A percentile compares a stretch with the other conserved stretches of the same genome.
phyloP scores from a whole-genome alignment of 64 coral and sea anemone genomes.

The Montipora sp. region DNA sequence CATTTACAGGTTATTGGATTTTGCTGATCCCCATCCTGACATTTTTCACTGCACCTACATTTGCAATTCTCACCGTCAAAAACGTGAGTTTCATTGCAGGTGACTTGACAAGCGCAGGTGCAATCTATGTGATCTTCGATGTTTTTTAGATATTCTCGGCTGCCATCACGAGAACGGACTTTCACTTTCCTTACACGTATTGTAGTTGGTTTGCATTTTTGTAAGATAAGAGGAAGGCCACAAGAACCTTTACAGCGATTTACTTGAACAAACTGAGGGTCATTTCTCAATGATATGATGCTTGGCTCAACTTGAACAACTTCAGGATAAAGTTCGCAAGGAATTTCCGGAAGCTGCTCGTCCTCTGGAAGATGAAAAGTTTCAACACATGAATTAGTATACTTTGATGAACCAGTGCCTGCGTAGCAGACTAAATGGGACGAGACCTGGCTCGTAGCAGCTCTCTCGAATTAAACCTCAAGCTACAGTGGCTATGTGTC shows the following conservation, averaged over 20 bases:
- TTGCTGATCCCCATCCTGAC: neutral
- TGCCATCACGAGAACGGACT: neutral
- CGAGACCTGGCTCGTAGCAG: no score
- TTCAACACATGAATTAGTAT: no score
- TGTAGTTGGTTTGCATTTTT: neutral
- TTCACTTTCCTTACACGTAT: neutral
- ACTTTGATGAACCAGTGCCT: no score
- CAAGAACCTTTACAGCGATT: slow-evolving; percentile 22
- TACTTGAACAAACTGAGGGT: neutral
- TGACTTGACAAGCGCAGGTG: neutral
- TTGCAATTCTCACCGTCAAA: neutral
- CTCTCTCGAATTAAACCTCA: no score
- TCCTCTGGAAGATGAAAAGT: neutral
- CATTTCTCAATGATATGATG: neutral
- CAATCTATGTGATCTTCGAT: neutral
- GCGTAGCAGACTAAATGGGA: no score
- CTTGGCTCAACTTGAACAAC: slow-evolving; percentile 1
- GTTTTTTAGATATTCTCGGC: neutral
- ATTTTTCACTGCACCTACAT: neutral
- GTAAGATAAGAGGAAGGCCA: neutral
- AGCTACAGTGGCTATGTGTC: no score
- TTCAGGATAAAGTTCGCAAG: neutral
- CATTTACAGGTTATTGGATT: neutral
- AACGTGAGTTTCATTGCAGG: neutral
- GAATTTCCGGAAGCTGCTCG: neutral